These are phyloP conservation scores for Orbicella faveolata DNA, from an alignment of 64 coral and sea anemone genomes.

Conservation along the genomic window DNA sequence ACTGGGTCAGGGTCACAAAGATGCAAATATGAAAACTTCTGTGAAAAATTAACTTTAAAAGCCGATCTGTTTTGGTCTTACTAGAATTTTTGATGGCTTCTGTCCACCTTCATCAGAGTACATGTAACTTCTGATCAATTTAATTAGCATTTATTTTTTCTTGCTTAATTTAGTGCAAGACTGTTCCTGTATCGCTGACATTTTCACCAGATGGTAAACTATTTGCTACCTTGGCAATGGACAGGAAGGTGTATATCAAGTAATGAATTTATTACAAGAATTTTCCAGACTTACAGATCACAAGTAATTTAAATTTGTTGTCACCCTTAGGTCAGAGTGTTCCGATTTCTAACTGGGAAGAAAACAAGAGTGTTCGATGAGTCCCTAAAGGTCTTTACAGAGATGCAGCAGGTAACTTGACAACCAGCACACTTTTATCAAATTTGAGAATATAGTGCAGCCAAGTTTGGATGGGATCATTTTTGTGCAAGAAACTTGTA, in stretches of 20 bases:
- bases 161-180: conserved; percentile 74
- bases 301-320: neutral
- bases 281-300: neutral
- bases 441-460: neutral
- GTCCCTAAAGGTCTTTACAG: conserved; percentile 85
- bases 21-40: no score
- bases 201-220: conserved; percentile 98
- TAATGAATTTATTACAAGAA: no score
- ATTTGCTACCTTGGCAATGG: conserved; percentile 85
- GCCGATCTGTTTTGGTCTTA: no score
- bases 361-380: conserved; percentile 95
- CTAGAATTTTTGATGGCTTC: no score
- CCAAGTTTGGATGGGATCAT: no score
- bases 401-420: conserved; percentile 88
- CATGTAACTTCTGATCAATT: neutral
- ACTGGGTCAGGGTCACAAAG: no score
- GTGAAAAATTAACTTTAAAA: no score
- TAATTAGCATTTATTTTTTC: neutral
- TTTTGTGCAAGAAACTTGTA: no score
- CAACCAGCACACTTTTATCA: neutral
- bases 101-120: no score
- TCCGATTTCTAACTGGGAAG: conserved; percentile 96
- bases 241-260: conserved; percentile 68
- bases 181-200: conserved; percentile 80
- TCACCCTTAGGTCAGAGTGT: conserved; percentile 74